Conservation (phyloP, 2,888 invertebrate species). For the Papilio elwesi region DNA sequence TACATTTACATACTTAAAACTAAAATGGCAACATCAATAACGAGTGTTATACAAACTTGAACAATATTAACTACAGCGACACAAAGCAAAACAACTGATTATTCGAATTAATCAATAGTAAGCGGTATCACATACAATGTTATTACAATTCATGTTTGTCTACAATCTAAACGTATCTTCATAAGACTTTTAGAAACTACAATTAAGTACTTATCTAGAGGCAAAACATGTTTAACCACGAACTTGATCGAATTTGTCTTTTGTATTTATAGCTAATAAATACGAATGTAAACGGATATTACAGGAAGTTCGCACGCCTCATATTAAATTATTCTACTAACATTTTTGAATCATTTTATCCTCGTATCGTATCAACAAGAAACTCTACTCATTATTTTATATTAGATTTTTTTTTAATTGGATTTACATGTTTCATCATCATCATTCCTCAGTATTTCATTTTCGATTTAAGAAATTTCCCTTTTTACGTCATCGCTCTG, state of each 20-base stretch:
- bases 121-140: slow-evolving; percentile 10
- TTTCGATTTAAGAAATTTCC: too few relatives aligned
- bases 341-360: neutral
- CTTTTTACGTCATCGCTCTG: too few relatives aligned
- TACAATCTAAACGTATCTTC: neutral
- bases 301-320: neutral
- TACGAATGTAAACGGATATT: neutral
- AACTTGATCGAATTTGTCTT: neutral
- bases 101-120: slow-evolving; percentile 6
- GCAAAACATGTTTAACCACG: neutral
- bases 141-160: slow-evolving; percentile 30
- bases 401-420: too few relatives aligned
- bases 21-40: slow-evolving; percentile 32
- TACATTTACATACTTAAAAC: slow-evolving; percentile 23
- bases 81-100: slow-evolving; percentile 11
- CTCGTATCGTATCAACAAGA: neutral
- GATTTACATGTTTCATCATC: too few relatives aligned
- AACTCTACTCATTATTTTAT: too few relatives aligned
- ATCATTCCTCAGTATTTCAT: too few relatives aligned
- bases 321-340: neutral
- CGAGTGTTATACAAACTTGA: slow-evolving; percentile 27
- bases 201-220: slow-evolving; percentile 17
- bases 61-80: slow-evolving; percentile 25
- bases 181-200: slow-evolving; percentile 10
- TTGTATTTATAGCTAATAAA: neutral